Percentiles rank a stretch among this genome's conserved stretches.
phyloP scores from a whole-genome alignment of 2,113 vertebrate species.

The Stomatorhinus ivindoensis region DNA sequence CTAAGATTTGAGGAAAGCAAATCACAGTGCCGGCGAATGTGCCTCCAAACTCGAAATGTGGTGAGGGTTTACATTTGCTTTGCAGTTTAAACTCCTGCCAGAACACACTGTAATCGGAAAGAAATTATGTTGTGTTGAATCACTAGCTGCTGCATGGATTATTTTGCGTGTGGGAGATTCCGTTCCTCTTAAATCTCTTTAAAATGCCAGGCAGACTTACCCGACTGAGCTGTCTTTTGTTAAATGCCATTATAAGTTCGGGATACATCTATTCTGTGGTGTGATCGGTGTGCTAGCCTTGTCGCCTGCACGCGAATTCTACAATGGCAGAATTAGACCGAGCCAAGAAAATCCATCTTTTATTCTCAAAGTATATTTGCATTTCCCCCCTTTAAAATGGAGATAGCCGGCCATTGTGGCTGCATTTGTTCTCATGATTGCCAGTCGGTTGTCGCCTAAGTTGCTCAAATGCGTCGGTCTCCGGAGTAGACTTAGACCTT shows the following conservation, averaged over 20 bases:
- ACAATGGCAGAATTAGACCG: slow-evolving; percentile 70
- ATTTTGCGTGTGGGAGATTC: slow-evolving; percentile 15
- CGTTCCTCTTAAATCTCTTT: slow-evolving; percentile 11
- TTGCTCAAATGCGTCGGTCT: slow-evolving; percentile 54
- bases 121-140: slow-evolving; percentile 37
- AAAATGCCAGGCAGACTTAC: slow-evolving; percentile 30
- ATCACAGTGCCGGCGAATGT: neutral
- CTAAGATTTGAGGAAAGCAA: neutral
- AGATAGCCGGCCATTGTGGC: slow-evolving; percentile 55
- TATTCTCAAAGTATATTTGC: slow-evolving; percentile 60
- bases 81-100: slow-evolving; percentile 20
- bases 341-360: slow-evolving; percentile 49
- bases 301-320: slow-evolving; percentile 73
- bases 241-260: slow-evolving; percentile 22
- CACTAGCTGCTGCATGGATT: slow-evolving; percentile 37
- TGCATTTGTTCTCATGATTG: slow-evolving; percentile 69
- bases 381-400: slow-evolving; percentile 56
- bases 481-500: slow-evolving; percentile 58
- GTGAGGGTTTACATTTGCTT: neutral
- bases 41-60: neutral
- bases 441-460: slow-evolving; percentile 61
- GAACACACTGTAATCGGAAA: slow-evolving; percentile 34
- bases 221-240: slow-evolving; percentile 34
- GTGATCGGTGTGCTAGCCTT: slow-evolving; percentile 66
- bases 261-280: slow-evolving; percentile 56